Evolutionary conservation across 2,888 invertebrate genomes (phyloP).

Genomic region (Branchellion lobata): DNA sequence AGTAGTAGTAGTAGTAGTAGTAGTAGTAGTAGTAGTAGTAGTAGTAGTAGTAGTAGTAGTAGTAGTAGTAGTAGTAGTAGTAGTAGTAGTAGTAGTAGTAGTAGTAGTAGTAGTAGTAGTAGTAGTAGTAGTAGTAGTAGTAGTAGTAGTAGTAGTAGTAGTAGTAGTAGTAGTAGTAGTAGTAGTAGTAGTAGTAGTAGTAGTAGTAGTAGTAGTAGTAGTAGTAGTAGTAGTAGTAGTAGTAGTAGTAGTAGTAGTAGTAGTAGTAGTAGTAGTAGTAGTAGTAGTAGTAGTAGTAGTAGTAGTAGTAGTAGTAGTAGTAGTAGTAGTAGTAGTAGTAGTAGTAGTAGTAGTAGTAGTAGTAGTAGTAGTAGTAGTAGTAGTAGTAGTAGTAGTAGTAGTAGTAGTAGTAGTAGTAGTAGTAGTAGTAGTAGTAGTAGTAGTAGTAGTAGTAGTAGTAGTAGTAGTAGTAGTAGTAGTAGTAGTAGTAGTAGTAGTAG

Average conservation of each 20-base stretch:
- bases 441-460: conserved; percentile 33
- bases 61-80: conserved; percentile 44
- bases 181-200: conserved; percentile 33
- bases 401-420: conserved; percentile 36
- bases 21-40: too few species aligned
- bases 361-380: conserved; percentile 35
- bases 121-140: conserved; percentile 33
- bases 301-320: conserved; percentile 35
- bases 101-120: conserved; percentile 45
- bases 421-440: conserved; percentile 36
- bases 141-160: conserved; percentile 33
- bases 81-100: conserved; percentile 46
- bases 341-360: conserved; percentile 36
- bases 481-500: conserved; percentile 33
- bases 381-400: conserved; percentile 35
- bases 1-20: too few species aligned
- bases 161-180: conserved; percentile 35
- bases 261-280: conserved; percentile 36
- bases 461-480: conserved; percentile 35
- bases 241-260: conserved; percentile 33
- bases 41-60: conserved; percentile 39
- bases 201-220: conserved; percentile 33
- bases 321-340: conserved; percentile 35
- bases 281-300: conserved; percentile 35
- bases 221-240: conserved; percentile 35